Base-by-base conservation (phyloP, 2,888 invertebrate species). In the Hetaerina titia region DNA sequence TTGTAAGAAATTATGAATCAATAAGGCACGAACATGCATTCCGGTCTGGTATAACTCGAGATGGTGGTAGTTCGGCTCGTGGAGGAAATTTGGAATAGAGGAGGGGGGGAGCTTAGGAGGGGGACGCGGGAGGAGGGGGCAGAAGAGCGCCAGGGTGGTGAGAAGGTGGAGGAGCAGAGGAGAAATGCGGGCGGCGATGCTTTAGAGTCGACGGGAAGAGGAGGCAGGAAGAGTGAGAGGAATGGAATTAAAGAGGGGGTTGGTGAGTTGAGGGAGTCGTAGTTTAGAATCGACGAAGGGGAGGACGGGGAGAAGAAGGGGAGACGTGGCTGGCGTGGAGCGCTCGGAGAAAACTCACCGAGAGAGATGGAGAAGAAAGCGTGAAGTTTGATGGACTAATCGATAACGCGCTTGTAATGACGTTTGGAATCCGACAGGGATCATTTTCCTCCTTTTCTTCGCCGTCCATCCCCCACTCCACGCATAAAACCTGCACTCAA, bases 311-410 rank as follows among this genome's bases (percentile, higher is more conserved):
- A n/a, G 69, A 11, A 22, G 69, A 22, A n/a, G n/a, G n/a, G 11
- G 0, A 63, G 63, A 63, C 17, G 63, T 17, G 17, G 17, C 15
- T 17, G 63, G 69, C 6, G 0, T 69, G 69, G n/a, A 5, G 69
- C n/a, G 69, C 22, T 69, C 69, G 69, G 69, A 81, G 22, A 9
- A 22, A 81, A 81, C 81, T 81, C 31, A 31, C 13, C n/a, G 11
- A 81, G 81, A 81, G 81, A 31, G 81, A 81, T 81, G 81, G 81
- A 7, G 31, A 31, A 25, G 31, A 81, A 81, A 81, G 81, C 31
- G 81, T 31, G 81, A 81, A 25, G 81, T 81, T n/a, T 81, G 81
- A 81, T 81, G 81, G 31, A 81, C 81, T 81, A 81, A 81, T 31
- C 31, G 81, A 81, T 81, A 81, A 81, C 25, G 31, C 8, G 81